Evolutionary conservation across 2,113 vertebrate species (phyloP).

Genomic region (Pao palembangensis): DNA sequence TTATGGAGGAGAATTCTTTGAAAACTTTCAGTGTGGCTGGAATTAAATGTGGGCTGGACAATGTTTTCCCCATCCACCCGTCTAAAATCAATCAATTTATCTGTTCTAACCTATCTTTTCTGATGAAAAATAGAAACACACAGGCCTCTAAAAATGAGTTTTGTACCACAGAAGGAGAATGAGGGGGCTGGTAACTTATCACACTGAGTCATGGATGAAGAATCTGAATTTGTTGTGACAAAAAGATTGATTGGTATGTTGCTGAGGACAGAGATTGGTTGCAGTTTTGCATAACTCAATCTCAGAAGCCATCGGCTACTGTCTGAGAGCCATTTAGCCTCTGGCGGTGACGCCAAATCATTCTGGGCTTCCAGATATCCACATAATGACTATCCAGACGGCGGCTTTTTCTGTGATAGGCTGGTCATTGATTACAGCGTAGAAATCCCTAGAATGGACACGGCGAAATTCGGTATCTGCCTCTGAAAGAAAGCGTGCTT

Average conservation of each 20-base stretch:
- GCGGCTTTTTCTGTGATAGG: not conserved
- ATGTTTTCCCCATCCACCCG: constrained; percentile 40
- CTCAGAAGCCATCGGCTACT: not conserved
- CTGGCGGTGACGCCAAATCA: not conserved
- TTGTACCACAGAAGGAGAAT: constrained; percentile 5
- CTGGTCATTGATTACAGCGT: not conserved
- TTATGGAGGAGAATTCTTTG: constrained; percentile 10
- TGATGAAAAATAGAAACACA: constrained; percentile 37
- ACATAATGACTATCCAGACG: not conserved
- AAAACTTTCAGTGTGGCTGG: constrained; percentile 25
- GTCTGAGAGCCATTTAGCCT: not conserved
- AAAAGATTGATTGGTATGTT: constrained; percentile 27
- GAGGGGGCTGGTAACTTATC: constrained; percentile 8
- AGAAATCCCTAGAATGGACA: not conserved
- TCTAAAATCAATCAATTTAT: constrained; percentile 46
- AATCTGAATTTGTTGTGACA: constrained; percentile 20
- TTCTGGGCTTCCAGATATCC: not conserved
- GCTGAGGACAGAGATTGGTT: no score
- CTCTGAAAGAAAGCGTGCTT: not conserved
- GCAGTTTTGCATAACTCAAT: constrained; percentile 5
- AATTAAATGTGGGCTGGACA: constrained; percentile 29
- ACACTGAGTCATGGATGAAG: constrained; percentile 4
- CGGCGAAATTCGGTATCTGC: not conserved
- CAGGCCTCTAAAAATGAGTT: constrained; percentile 11
- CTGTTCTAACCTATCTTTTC: constrained; percentile 36